Evolutionary conservation across 1,140 invertebrate species (phyloP).

Genomic region (Megalopta genalis): DNA sequence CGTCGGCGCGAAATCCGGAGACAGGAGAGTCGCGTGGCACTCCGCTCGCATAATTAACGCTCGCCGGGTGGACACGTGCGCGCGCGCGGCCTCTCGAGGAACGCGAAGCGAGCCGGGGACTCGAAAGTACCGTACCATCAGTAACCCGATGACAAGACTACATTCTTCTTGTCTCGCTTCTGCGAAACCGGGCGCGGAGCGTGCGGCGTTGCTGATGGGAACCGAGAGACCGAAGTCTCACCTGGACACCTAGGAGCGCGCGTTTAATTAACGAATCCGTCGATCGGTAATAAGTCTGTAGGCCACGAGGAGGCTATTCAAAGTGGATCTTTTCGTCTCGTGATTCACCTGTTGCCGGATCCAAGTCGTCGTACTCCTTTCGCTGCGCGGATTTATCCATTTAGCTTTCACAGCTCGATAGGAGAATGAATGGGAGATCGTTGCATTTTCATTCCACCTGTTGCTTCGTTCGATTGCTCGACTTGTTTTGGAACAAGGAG

Average conservation of each 20-base stretch:
- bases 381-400: too few species aligned
- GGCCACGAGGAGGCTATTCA: too few species aligned
- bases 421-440: too few species aligned
- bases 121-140: slow-evolving; percentile 69
- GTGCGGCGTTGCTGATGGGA: not conserved
- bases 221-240: not conserved
- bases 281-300: not conserved
- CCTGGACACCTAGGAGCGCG: not conserved
- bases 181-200: slow-evolving; percentile 55
- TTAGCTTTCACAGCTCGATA: too few species aligned
- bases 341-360: too few species aligned
- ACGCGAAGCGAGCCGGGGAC: slow-evolving; percentile 29
- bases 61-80: slow-evolving; percentile 41
- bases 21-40: not conserved
- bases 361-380: too few species aligned
- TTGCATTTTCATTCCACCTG: too few species aligned
- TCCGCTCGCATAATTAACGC: slow-evolving; percentile 45
- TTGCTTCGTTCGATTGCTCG: too few species aligned
- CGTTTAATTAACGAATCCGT: slow-evolving; percentile 17
- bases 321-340: too few species aligned
- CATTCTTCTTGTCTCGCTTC: slow-evolving; percentile 71
- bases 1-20: not conserved
- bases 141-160: slow-evolving; percentile 70
- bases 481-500: too few species aligned
- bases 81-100: slow-evolving; percentile 2